phyloP scores from a whole-genome alignment of 2,888 invertebrate species.

The Drosophila prostipennis region DNA sequence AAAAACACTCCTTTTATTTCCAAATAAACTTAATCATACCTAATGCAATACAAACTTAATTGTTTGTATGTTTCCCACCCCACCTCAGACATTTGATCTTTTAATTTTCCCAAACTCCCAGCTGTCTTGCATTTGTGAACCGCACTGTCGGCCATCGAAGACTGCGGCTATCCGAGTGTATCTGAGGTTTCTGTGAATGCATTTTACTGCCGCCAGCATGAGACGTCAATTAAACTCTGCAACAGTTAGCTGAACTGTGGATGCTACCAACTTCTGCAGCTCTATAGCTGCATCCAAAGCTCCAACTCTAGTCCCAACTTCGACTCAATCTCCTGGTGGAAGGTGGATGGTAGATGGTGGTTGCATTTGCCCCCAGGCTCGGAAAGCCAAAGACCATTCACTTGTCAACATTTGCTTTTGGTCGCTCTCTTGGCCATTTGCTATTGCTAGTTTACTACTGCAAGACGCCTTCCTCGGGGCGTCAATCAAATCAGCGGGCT shows the following conservation, averaged over 20 bases:
- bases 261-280: constrained; percentile 33
- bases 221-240: constrained; percentile 44
- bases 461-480: constrained; percentile 47
- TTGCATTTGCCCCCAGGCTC: constrained; percentile 44
- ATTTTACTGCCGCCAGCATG: constrained; percentile 41
- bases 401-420: constrained; percentile 48
- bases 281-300: not conserved
- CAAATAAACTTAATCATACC: too few species aligned
- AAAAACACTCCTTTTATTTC: too few species aligned
- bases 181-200: constrained; percentile 44
- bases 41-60: not conserved
- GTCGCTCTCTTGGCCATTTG: constrained; percentile 24
- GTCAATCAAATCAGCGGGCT: constrained; percentile 46
- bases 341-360: not conserved
- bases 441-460: constrained; percentile 35
- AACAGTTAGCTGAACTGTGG: constrained; percentile 39
- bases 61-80: not conserved
- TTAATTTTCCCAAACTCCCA: constrained; percentile 12
- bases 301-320: not conserved
- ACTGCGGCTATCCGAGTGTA: constrained; percentile 10
- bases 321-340: constrained; percentile 5
- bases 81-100: constrained; percentile 12
- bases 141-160: constrained; percentile 26
- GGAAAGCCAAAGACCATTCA: constrained; percentile 51
- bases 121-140: constrained; percentile 23